Evolutionary conservation across 2,888 invertebrate genomes (phyloP).

Genomic region (Antitype chi): DNA sequence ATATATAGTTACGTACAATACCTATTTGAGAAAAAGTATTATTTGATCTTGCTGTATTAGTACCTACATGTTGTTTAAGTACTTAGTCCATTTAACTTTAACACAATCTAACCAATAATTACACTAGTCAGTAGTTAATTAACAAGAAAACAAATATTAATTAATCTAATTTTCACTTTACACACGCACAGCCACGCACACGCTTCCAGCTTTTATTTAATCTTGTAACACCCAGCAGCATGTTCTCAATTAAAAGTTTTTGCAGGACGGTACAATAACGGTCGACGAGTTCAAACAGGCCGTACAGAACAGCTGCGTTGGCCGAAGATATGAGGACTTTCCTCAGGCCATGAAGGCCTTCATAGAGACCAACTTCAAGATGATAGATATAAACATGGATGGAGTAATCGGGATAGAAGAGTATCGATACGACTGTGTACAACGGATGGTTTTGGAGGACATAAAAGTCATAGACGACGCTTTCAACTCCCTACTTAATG

Average conservation of each 20-base stretch:
- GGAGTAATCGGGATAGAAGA: conserved; percentile 95
- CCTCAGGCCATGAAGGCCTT: conserved; percentile 97
- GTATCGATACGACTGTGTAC: conserved; percentile 95
- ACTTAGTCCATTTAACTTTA: conserved; percentile 53
- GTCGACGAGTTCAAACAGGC: conserved; percentile 95
- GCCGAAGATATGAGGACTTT: conserved; percentile 94
- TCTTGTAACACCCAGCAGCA: conserved; percentile 42
- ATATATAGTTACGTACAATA: conserved; percentile 29
- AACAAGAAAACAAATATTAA: conserved; percentile 38
- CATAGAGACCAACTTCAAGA: conserved; percentile 95
- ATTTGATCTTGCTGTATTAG: conserved; percentile 30
- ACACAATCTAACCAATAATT: conserved; percentile 36
- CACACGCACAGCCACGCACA: conserved; percentile 75
- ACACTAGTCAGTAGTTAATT: conserved; percentile 20
- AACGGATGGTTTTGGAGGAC: conserved; percentile 94
- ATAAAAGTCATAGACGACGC: conserved; percentile 94
- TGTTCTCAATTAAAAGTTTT: conserved; percentile 64
- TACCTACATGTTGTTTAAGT: conserved; percentile 40
- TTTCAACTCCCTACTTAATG: conserved; percentile 93
- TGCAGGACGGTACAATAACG: conserved; percentile 95
- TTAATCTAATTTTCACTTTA: conserved; percentile 62
- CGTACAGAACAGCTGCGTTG: conserved; percentile 95
- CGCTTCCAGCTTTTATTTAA: conserved; percentile 73
- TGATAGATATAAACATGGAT: conserved; percentile 95
- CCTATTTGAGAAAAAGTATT: conserved; percentile 40